Evolutionary conservation across 2,113 vertebrate species (phyloP).

Genomic region (Pampusana beccarii): DNA sequence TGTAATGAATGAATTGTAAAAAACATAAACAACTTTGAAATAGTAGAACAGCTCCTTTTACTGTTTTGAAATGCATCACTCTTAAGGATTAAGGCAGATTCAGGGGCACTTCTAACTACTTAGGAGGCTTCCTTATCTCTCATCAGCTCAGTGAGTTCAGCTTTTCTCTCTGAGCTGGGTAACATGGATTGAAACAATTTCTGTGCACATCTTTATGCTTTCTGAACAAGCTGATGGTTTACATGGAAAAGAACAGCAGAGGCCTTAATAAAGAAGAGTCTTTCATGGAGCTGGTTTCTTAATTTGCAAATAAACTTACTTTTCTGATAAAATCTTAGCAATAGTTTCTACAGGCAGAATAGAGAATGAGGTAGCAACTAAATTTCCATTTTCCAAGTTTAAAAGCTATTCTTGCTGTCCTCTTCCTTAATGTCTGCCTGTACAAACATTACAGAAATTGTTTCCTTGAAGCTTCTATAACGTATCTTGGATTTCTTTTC

Average conservation of each 20-base stretch:
- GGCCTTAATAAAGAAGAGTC: background rate
- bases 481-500: background rate
- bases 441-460: background rate
- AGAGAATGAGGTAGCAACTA: background rate
- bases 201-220: background rate
- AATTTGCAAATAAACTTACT: background rate
- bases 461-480: background rate
- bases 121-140: background rate
- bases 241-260: background rate
- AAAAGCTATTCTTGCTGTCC: background rate
- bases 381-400: background rate
- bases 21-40: background rate
- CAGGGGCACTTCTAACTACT: background rate
- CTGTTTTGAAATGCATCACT: background rate
- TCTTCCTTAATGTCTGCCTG: background rate
- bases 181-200: background rate
- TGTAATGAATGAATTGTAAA: background rate
- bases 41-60: background rate
- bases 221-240: background rate
- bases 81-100: background rate
- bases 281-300: background rate
- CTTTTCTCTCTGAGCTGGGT: background rate
- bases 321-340: background rate
- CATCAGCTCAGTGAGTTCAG: background rate
- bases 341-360: background rate